Evolutionary conservation across 2,888 invertebrate species (phyloP).

Genomic region (Abrostola triplasia): DNA sequence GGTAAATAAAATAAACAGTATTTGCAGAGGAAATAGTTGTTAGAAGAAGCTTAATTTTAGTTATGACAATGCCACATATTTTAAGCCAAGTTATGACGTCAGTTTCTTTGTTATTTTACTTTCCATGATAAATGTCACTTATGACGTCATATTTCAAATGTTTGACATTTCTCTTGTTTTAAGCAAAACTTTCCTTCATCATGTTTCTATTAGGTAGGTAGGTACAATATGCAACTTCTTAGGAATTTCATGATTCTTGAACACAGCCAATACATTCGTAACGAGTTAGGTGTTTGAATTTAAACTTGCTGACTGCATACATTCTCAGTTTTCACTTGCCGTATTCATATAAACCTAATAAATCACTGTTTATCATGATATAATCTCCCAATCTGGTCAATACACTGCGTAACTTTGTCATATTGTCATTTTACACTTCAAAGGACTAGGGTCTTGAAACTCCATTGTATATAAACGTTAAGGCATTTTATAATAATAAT

Average conservation of each 20-base stretch:
- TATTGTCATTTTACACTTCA: constrained; percentile 15
- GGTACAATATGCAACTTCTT: no score
- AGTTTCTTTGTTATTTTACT: no score
- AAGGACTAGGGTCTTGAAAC: constrained; percentile 26
- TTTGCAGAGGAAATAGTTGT: constrained; percentile 35
- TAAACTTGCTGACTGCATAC: constrained; percentile 11
- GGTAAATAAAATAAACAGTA: constrained; percentile 26
- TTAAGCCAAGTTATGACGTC: not conserved
- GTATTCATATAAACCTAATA: constrained; percentile 25
- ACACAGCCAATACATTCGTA: no score
- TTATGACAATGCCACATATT: constrained; percentile 8
- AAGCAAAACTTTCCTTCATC: no score
- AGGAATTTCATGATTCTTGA: no score
- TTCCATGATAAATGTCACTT: no score
- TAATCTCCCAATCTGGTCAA: constrained; percentile 37
- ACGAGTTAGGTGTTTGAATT: constrained; percentile 6
- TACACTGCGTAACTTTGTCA: constrained; percentile 32
- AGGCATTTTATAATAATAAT: constrained; percentile 27
- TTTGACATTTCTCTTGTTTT: no score
- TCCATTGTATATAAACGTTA: constrained; percentile 23
- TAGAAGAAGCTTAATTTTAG: constrained; percentile 14
- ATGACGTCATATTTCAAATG: no score
- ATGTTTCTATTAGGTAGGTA: no score
- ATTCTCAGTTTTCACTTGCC: not conserved
- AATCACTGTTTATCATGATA: constrained; percentile 32